A percentile compares a stretch with the other conserved stretches of the same genome.
These are phyloP conservation scores for Carabus problematicus DNA, from an alignment of 2,888 invertebrate genomes.

Conservation along the genomic window DNA sequence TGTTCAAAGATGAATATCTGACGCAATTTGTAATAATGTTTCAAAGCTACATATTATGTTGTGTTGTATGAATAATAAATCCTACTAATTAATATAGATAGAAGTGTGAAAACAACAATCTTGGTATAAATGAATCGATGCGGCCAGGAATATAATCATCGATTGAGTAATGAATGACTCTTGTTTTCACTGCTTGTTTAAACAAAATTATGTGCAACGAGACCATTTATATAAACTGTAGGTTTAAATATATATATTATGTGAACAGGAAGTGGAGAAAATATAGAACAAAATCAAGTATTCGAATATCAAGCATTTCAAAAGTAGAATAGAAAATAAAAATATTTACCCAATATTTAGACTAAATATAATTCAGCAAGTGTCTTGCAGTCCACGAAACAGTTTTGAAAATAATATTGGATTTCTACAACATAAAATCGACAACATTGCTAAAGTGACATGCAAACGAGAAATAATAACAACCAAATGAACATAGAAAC, in stretches of 20 bases:
- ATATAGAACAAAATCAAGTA: constrained; percentile 3
- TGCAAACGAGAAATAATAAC: constrained; percentile 6
- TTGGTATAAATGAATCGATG: no score
- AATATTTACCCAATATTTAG: constrained; percentile 22
- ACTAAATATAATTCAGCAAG: constrained; percentile 8
- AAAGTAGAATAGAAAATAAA: constrained; percentile 4
- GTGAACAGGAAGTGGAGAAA: constrained; percentile 13
- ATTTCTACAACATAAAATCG: constrained; percentile 14
- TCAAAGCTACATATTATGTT: no score
- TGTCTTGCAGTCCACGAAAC: background rate
- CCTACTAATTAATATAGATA: no score
- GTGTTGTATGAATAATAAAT: no score
- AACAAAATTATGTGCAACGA: constrained; percentile 4
- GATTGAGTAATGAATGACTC: background rate
- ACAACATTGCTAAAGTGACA: constrained; percentile 10
- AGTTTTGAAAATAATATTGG: background rate
- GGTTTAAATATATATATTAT: constrained; percentile 1
- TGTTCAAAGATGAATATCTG: no score
- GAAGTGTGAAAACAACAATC: no score
- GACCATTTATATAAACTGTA: constrained; percentile 13
- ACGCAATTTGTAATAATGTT: no score
- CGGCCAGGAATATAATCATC: no score
- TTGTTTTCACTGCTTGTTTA: background rate
- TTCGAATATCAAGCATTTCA: background rate
- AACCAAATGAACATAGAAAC: constrained; percentile 10